Evolutionary conservation across 92 coral and sea anemone species (phyloP).

Genomic region (Muricea muricata): DNA sequence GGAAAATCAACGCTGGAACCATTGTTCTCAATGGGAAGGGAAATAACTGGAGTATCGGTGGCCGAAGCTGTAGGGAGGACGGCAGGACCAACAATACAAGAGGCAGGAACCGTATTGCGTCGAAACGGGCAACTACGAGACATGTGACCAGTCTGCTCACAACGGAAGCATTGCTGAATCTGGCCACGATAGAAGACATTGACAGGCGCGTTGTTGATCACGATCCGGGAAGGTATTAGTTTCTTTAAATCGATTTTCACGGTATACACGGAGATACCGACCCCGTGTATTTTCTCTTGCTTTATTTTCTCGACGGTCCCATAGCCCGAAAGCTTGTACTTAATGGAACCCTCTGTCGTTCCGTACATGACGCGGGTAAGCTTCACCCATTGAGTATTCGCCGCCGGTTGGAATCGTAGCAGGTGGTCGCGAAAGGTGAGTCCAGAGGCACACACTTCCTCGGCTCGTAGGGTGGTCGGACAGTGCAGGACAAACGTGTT

Average conservation of each 20-base stretch:
- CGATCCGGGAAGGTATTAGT: neutral
- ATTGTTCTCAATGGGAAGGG: no score
- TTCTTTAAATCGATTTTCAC: neutral
- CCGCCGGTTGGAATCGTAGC: neutral
- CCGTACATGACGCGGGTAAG: neutral
- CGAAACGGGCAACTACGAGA: neutral
- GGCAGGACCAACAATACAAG: no score
- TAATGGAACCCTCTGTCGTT: neutral
- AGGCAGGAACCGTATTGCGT: no score
- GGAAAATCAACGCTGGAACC: no score
- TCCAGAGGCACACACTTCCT: neutral
- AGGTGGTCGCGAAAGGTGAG: neutral
- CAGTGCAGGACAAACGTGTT: neutral
- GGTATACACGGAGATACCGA: neutral
- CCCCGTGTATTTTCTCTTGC: neutral
- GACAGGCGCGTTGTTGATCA: neutral
- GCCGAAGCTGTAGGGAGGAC: no score
- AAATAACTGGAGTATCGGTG: no score
- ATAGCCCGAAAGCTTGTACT: neutral
- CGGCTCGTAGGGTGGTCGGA: no score
- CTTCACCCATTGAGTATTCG: neutral
- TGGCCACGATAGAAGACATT: conserved; percentile 2
- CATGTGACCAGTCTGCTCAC: neutral
- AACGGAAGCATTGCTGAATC: neutral
- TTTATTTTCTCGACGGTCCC: neutral